Base-by-base conservation (phyloP, 1,140 invertebrate genomes). In the Pseudomyrmex pallidus region DNA sequence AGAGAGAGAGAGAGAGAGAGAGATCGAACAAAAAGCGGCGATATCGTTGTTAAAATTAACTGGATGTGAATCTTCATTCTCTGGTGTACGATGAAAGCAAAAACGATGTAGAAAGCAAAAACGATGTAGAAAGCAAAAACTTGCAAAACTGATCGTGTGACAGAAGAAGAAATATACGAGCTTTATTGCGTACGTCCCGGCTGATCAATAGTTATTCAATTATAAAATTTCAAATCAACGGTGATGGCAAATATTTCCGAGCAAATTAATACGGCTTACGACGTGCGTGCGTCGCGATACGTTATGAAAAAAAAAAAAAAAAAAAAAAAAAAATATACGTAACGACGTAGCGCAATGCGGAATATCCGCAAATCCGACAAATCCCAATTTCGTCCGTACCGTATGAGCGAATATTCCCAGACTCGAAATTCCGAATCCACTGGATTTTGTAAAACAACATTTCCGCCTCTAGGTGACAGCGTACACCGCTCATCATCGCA, bases 341-440 rank as follows among this genome's bases (percentile, higher is more conserved):
- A 70, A 80, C 35, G 56, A n/a, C 66, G 59, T 74, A 70, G 67
- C 22, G 66, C 76, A 80, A 70, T 70, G 64, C 44, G 63, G 52
- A 70, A 68, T 57, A 80, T 80, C 66, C 66, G 12, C 44, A 72
- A 80, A 80, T 80, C 76, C 76, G 76, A 78, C 66, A 80, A 80
- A 80, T 80, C 76, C 76, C 76, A 70, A 80, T 80, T 80, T 72
- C 66, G 72, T 72, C 66, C 67, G 56, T 50, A 68, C 54, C 64
- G 54, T 70, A 35, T 35, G 76, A 56, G 70, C 54, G 66, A 80
- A 59, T 72, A 70, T 80, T 80, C 44, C 66, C 54, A 22, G 54
- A 59, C 20, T 54, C 66, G 76, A 80, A 80, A 80, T 77, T 77
- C 64, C 74, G 13, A 50, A 62, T 77, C 61, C 50, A 78, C 15